Conservation (phyloP, 2,797 vertebrate species). For the Halcyon badia region DNA sequence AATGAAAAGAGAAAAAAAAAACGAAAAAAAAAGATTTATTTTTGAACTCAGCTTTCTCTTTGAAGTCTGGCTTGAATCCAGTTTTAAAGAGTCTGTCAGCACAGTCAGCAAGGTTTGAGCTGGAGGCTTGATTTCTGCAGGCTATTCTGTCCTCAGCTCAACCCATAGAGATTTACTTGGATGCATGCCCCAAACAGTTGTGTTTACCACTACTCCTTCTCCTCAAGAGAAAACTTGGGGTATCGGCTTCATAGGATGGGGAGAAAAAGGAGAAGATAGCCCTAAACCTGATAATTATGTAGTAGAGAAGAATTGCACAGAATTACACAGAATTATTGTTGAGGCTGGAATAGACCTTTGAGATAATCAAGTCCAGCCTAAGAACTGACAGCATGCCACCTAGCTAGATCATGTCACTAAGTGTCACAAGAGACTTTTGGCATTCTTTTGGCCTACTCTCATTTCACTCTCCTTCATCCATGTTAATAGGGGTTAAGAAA, state of each 20-base stretch:
- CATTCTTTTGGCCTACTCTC: neutral
- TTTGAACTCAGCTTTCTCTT: conserved; percentile 68
- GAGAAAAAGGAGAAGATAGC: neutral
- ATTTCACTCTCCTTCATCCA: neutral
- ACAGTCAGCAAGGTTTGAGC: conserved; percentile 51
- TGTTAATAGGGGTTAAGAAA: neutral
- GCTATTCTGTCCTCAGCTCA: conserved; percentile 24
- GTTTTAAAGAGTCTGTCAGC: conserved; percentile 68
- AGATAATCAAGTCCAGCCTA: no score
- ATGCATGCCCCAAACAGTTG: neutral
- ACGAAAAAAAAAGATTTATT: neutral
- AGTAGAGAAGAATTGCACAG: neutral
- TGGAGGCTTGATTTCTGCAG: conserved; percentile 66
- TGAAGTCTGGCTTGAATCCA: conserved; percentile 70
- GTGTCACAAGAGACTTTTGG: neutral
- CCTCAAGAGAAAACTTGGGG: neutral
- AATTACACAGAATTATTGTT: no score
- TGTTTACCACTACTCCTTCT: neutral
- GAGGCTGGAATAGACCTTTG: no score
- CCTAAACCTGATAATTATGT: neutral
- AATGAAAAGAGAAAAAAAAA: neutral
- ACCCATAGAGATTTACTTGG: neutral
- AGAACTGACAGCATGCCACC: no score
- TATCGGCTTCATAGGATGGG: neutral
- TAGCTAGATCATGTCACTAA: no score